These are phyloP conservation scores for Brachyhypopomus gauderio DNA, from an alignment of 2,113 vertebrate species.

Conservation along the genomic window DNA sequence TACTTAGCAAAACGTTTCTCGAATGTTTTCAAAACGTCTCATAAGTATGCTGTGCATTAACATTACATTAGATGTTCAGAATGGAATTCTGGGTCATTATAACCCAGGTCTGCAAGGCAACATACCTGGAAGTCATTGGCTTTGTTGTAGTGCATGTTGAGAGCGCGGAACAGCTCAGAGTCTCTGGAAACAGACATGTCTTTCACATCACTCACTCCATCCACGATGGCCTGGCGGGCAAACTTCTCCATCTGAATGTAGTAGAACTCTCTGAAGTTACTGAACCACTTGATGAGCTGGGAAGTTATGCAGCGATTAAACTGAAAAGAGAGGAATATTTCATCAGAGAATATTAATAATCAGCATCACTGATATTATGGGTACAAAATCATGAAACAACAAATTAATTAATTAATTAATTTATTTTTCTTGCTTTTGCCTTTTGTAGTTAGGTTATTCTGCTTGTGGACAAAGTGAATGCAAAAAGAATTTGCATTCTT, in stretches of 20 bases:
- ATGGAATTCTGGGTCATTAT: background rate
- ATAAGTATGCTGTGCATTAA: background rate
- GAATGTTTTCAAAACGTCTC: background rate
- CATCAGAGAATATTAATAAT: background rate
- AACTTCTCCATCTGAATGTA: conserved; percentile 99
- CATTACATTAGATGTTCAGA: background rate
- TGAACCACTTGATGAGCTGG: conserved; percentile 99
- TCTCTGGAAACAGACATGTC: conserved; percentile 84
- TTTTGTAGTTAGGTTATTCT: background rate
- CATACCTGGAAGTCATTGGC: conserved; percentile 93
- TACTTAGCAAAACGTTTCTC: background rate
- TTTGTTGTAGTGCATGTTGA: conserved; percentile 96
- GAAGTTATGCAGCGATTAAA: conserved; percentile 97
- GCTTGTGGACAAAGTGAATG: conserved; percentile 2
- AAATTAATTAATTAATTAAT: background rate
- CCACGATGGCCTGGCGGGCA: conserved; percentile 88
- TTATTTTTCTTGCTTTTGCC: background rate
- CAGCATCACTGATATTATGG: background rate
- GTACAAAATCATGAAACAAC: background rate
- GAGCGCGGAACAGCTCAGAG: conserved; percentile 88
- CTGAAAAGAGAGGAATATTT: conserved; percentile 65
- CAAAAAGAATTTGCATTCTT: background rate
- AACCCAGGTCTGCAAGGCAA: background rate
- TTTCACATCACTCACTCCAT: conserved; percentile 78
- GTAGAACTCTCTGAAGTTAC: conserved; percentile 97